phyloP scores from a whole-genome alignment of 2,113 vertebrate genomes.

The Calypte anna region DNA sequence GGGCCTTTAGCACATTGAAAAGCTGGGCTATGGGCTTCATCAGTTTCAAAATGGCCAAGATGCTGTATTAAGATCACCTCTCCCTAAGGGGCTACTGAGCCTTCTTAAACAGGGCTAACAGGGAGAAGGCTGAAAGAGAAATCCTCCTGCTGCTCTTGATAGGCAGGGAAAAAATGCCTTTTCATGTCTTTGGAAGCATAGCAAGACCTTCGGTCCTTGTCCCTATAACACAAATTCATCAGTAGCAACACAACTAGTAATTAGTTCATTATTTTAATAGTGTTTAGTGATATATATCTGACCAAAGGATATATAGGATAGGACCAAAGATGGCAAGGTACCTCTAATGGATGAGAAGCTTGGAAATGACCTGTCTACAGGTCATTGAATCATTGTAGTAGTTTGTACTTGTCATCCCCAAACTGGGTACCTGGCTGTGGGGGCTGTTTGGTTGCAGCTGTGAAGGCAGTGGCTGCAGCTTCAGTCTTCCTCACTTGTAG shows the following conservation, averaged over 20 bases:
- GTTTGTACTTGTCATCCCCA: neutral
- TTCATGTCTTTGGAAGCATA: neutral
- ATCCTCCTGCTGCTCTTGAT: neutral
- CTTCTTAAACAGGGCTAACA: neutral
- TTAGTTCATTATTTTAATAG: neutral
- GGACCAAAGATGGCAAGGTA: neutral
- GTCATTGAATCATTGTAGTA: neutral
- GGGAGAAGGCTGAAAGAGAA: neutral
- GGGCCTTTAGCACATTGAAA: neutral
- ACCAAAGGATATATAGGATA: no score
- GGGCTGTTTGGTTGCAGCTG: rapidly evolving
- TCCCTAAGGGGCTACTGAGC: neutral
- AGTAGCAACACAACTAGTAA: neutral
- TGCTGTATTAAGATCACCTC: neutral
- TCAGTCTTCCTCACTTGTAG: neutral
- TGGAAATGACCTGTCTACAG: neutral
- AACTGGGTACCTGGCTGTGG: neutral
- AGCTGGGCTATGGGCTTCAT: neutral
- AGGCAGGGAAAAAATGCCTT: neutral
- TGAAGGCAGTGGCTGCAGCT: rapidly evolving
- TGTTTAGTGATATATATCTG: neutral
- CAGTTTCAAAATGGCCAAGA: neutral
- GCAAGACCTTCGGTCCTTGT: neutral
- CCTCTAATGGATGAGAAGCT: neutral
- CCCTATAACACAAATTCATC: neutral